Conservation (phyloP, 1,140 invertebrate genomes). For the Venustaconcha ellipsiformis region DNA sequence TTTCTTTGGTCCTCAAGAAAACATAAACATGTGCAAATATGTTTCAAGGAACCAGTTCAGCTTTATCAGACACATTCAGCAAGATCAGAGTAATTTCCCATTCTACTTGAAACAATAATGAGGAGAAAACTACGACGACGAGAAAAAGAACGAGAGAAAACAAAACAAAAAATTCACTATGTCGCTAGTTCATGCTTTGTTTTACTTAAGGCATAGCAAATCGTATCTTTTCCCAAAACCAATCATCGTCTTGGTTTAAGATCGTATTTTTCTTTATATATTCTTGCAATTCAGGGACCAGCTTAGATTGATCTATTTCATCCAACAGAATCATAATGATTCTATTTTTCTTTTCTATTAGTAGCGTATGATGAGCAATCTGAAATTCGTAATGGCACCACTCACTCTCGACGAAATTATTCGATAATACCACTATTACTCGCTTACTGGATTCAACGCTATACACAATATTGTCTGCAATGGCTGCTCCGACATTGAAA, state of each 20-base stretch:
- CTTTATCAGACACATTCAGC: no score
- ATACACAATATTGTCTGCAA: constrained; percentile 47
- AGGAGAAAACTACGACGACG: no score
- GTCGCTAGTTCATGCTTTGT: not conserved
- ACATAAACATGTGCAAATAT: no score
- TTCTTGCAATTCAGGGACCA: constrained; percentile 42
- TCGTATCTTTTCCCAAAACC: constrained; percentile 94
- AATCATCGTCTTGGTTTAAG: constrained; percentile 76
- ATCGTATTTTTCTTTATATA: constrained; percentile 75
- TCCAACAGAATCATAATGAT: constrained; percentile 43
- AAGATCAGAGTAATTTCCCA: no score
- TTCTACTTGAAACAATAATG: no score
- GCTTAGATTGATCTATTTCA: constrained; percentile 24
- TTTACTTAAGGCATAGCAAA: constrained; percentile 82
- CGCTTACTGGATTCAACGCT: constrained; percentile 46
- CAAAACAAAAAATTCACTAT: no score
- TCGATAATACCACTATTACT: constrained; percentile 41
- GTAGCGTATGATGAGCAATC: constrained; percentile 39
- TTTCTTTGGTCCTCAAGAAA: no score
- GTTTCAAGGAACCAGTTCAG: no score
- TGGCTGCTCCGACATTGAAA: constrained; percentile 45
- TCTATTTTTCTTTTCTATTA: constrained; percentile 31
- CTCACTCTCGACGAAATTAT: constrained; percentile 37
- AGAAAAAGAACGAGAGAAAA: no score
- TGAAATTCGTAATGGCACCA: constrained; percentile 57